A percentile compares a stretch with the other conserved stretches of the same genome.
Evolutionary conservation across 2,113 vertebrate genomes (phyloP).

Genomic region (Esox niger): DNA sequence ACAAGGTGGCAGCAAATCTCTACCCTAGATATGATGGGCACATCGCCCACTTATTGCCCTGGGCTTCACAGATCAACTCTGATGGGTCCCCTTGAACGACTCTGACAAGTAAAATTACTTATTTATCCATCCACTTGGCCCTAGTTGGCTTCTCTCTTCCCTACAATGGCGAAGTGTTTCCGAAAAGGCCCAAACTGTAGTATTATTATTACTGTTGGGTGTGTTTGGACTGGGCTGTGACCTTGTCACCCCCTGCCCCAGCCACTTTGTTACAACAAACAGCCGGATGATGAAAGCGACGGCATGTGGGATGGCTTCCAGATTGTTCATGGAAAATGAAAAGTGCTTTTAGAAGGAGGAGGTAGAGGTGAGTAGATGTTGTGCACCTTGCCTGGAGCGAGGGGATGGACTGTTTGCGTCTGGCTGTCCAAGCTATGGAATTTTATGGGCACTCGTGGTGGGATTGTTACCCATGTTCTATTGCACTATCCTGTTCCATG

Average conservation of each 20-base stretch:
- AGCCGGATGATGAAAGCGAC: conserved; percentile 81
- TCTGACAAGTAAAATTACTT: conserved; percentile 39
- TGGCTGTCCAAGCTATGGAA: conserved; percentile 6
- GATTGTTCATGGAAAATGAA: conserved; percentile 53
- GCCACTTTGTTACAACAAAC: conserved; percentile 83
- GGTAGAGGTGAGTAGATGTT: conserved; percentile 25
- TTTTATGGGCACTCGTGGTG: neutral
- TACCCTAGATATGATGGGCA: neutral
- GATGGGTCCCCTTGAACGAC: conserved; percentile 19
- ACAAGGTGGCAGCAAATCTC: conserved; percentile 33
- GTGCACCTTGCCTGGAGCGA: conserved; percentile 35
- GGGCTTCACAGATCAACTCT: conserved; percentile 27
- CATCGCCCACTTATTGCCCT: neutral
- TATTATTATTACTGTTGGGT: conserved; percentile 50
- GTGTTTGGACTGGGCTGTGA: conserved; percentile 66
- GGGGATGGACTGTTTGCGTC: conserved; percentile 6
- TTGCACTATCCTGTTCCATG: neutral
- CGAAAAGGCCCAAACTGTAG: conserved; percentile 37
- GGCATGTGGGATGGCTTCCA: conserved; percentile 83
- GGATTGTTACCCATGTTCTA: neutral
- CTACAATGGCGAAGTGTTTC: conserved; percentile 26
- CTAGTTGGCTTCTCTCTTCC: conserved; percentile 13
- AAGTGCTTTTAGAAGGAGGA: neutral
- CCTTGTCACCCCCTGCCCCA: conserved; percentile 74
- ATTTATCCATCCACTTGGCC: conserved; percentile 32